phyloP scores from a whole-genome alignment of 2,888 invertebrate genomes.

The Cecidostiba fungosa region DNA sequence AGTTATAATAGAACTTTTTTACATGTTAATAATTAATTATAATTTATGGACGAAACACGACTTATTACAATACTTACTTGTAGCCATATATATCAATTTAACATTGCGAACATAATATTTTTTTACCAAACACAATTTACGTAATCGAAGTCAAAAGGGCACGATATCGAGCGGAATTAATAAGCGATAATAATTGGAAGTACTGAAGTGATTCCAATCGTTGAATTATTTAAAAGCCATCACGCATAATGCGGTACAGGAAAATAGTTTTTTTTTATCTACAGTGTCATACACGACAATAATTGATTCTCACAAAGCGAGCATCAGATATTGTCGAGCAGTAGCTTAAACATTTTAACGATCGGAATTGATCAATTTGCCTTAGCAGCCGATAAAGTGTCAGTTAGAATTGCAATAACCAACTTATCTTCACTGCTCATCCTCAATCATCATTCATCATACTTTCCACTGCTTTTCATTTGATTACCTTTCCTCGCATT shows the following conservation, averaged over 20 bases:
- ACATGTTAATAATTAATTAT: constrained; percentile 30
- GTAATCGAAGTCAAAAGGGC: background rate
- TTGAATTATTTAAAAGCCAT: constrained; percentile 25
- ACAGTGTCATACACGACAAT: constrained; percentile 16
- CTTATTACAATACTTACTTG: background rate
- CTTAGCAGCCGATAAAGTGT: background rate
- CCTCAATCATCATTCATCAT: no score
- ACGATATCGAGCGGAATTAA: background rate
- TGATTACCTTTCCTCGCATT: background rate
- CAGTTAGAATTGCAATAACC: background rate
- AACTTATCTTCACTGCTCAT: no score
- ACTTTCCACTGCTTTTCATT: constrained; percentile 1
- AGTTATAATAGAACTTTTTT: constrained; percentile 30
- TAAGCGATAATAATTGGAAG: constrained; percentile 12
- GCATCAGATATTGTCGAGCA: background rate
- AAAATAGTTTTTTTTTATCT: constrained; percentile 21
- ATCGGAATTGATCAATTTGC: background rate
- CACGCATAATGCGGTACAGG: background rate
- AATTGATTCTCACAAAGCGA: background rate
- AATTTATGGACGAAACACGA: constrained; percentile 14
- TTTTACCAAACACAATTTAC: background rate
- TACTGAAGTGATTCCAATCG: constrained; percentile 31
- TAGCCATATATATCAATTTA: background rate
- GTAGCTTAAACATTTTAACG: background rate
- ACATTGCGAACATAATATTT: background rate